phyloP scores from a whole-genome alignment of 2,113 vertebrate species.

The Ellobius talpinus region DNA sequence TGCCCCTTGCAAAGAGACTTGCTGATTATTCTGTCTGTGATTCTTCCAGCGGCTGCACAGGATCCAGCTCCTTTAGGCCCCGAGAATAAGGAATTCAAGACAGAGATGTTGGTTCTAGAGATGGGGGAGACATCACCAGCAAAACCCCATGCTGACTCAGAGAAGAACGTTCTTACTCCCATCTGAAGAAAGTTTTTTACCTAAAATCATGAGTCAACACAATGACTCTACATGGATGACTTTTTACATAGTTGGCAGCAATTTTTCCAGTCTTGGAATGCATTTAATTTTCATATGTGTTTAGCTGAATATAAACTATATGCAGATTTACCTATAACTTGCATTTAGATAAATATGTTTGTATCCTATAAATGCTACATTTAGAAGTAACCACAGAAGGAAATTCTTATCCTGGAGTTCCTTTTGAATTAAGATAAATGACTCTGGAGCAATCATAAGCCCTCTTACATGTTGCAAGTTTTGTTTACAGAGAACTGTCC shows the following conservation, averaged over 20 bases:
- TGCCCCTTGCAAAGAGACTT: not conserved
- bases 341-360: not conserved
- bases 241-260: not conserved
- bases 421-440: slow-evolving; percentile 56
- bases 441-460: not conserved
- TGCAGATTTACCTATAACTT: not conserved
- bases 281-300: not conserved
- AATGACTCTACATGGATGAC: not conserved
- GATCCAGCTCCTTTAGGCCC: not conserved
- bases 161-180: not conserved
- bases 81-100: not conserved
- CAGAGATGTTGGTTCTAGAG: not conserved
- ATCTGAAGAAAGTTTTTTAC: slow-evolving; percentile 34
- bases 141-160: not conserved
- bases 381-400: slow-evolving; percentile 26
- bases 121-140: not conserved
- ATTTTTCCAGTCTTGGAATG: not conserved
- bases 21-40: not conserved
- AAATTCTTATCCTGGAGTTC: slow-evolving; percentile 15
- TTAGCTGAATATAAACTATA: not conserved
- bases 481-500: slow-evolving; percentile 46
- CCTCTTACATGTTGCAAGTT: slow-evolving; percentile 14
- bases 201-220: not conserved
- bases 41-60: not conserved
- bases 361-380: slow-evolving; percentile 12